A percentile compares a stretch with the other conserved stretches of the same genome.
Conservation (phyloP, 2,113 vertebrate genomes). For the Cnemophilus loriae region DNA sequence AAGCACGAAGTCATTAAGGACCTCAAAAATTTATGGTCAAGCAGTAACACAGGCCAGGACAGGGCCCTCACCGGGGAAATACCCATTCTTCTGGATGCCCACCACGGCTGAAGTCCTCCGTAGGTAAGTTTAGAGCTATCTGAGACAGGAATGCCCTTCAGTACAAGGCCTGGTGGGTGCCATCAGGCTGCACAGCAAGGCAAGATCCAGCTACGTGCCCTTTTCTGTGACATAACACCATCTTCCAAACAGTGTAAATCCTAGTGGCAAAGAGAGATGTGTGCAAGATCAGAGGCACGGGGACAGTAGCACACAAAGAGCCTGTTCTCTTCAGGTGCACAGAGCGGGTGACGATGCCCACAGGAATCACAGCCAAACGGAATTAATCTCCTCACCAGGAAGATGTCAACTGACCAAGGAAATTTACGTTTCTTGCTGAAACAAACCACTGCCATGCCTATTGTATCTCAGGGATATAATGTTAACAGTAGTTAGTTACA, state of each 20-base stretch:
- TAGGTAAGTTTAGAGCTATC: neutral
- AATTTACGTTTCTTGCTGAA: slow-evolving; percentile 17
- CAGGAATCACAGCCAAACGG: neutral
- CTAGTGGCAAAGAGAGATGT: neutral
- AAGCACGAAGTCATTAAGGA: neutral
- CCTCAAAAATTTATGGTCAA: neutral
- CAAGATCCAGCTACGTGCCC: accelerated
- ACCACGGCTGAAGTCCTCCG: neutral
- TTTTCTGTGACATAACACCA: neutral
- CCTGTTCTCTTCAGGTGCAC: neutral
- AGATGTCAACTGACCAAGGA: slow-evolving; percentile 15
- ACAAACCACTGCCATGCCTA: neutral
- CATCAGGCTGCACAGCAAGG: neutral
- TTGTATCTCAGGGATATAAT: neutral
- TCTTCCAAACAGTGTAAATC: neutral
- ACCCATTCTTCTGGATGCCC: neutral
- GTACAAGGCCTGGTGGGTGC: neutral
- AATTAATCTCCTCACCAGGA: neutral
- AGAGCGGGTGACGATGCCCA: accelerated
- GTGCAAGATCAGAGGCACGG: neutral
- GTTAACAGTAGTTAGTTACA: slow-evolving; percentile 17
- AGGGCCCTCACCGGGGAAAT: accelerated
- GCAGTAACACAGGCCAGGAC: neutral
- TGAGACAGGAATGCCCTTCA: neutral
- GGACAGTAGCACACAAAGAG: neutral